phyloP scores from a whole-genome alignment of 2,113 vertebrate species.

The Anhinga rufa region DNA sequence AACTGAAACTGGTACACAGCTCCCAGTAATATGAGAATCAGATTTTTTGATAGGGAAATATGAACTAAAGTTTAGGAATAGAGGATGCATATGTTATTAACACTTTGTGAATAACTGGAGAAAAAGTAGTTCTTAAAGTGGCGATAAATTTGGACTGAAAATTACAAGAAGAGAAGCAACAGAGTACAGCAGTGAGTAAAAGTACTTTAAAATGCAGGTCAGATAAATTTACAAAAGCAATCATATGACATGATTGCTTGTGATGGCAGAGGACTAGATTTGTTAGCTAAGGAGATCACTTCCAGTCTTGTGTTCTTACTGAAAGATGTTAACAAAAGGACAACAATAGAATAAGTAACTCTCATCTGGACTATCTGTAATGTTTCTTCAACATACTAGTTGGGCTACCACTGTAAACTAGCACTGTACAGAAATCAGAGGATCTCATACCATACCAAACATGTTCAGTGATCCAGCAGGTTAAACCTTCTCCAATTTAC shows the following conservation, averaged over 20 bases:
- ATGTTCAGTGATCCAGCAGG: not conserved
- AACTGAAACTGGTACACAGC: not conserved
- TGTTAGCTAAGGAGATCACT: not conserved
- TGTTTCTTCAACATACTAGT: not conserved
- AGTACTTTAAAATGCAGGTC: not conserved
- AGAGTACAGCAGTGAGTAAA: not conserved
- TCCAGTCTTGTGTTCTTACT: not conserved
- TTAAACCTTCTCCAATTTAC: not conserved
- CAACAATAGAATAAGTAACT: not conserved
- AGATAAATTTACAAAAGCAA: not conserved
- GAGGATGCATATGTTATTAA: not conserved
- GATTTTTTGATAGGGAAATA: not conserved
- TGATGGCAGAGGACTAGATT: not conserved
- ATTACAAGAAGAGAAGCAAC: not conserved
- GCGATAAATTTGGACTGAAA: not conserved
- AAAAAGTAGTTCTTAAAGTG: not conserved
- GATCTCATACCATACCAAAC: not conserved
- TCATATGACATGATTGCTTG: not conserved
- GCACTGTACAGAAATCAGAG: not conserved
- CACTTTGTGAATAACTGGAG: not conserved
- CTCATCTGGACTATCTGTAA: not conserved
- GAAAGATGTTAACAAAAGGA: not conserved
- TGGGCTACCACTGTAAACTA: not conserved
- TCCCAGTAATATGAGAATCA: not conserved
- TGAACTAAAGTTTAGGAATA: not conserved